Base-by-base conservation (phyloP, 2,797 vertebrate species). In the Poecile montanus region DNA sequence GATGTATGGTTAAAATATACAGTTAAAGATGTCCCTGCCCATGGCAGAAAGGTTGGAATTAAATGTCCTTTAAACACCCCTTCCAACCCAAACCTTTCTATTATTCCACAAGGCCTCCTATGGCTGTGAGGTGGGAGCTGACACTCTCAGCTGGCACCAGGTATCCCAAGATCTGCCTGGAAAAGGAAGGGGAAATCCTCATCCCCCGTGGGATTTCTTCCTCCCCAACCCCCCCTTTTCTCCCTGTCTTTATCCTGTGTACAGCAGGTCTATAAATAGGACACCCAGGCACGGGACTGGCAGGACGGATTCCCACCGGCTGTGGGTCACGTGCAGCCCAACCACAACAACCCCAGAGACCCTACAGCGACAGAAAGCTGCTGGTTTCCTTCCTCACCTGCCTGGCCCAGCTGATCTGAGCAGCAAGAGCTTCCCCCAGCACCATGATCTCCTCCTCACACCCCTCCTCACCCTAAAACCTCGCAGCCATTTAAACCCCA, bases 1-100 rank as follows among this genome's bases (percentile, higher is more conserved):
- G 48, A 2, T 11, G 2, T 4, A 0, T 1, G 0, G 29, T 3
- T 45, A 62, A 29, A 3, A 3, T 10, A 16, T 0, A 0, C 1
- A 0, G 36, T 3, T 44, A 10, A 36, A 74, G 53, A 36, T 34
- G 32, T 40, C 19, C n/a, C 63, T 77, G 47, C n/a, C 6, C 11
- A 2, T 2, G 3, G 68, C 53, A 72, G 25, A 1, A 9, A 13
- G 8, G 7, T 3, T 70, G 57, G 48, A 47, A 51, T n/a, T 30
- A 11, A 40, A 32, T 7, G 32, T 1, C 3, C 16, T 81, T 70
- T 14, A 14, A 72, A 51, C 3, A 7, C 15, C 7, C 26, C 7
- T 66, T 38, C 38, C 18, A 2, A 13, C 29, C n/a, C 62, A 63
- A 48, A 81, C 4, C 12, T 2, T 58, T 38, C 13, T 25, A 1